Evolutionary conservation across 2,797 vertebrate species (phyloP).

Genomic region (Xiphorhynchus erythropygius): DNA sequence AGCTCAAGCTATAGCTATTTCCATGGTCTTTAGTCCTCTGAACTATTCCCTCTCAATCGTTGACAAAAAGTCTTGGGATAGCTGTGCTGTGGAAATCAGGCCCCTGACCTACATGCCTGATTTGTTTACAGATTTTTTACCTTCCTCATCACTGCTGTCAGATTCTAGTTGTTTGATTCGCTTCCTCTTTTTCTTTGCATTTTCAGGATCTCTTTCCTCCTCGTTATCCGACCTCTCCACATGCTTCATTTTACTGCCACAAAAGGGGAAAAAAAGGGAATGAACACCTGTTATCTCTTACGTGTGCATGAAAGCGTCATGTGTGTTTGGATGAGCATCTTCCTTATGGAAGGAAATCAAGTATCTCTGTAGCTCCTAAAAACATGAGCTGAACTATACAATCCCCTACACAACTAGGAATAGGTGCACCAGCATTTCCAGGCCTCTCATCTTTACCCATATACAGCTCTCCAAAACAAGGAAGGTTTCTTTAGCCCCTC

Average conservation of each 20-base stretch:
- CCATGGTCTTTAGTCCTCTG: not conserved
- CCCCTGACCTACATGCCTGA: not conserved
- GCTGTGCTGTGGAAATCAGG: not conserved
- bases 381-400: not conserved
- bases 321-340: fast-evolving
- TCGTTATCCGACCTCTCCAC: constrained; percentile 81
- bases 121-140: constrained; percentile 62
- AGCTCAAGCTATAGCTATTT: not conserved
- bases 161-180: constrained; percentile 86
- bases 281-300: fast-evolving
- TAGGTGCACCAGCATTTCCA: not conserved
- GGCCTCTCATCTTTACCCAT: not conserved
- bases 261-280: not conserved
- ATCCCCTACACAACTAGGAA: not conserved
- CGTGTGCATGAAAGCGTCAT: fast-evolving
- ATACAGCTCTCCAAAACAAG: not conserved
- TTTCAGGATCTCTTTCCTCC: constrained; percentile 80
- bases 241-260: constrained; percentile 81
- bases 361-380: not conserved
- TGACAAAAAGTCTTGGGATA: not conserved
- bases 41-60: not conserved
- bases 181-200: constrained; percentile 84
- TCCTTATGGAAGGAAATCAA: not conserved
- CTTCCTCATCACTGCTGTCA: constrained; percentile 93
- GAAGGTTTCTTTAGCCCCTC: constrained; percentile 43